These are phyloP conservation scores for Lepeophtheirus salmonis DNA, from an alignment of 1,140 invertebrate genomes.

Conservation along the genomic window DNA sequence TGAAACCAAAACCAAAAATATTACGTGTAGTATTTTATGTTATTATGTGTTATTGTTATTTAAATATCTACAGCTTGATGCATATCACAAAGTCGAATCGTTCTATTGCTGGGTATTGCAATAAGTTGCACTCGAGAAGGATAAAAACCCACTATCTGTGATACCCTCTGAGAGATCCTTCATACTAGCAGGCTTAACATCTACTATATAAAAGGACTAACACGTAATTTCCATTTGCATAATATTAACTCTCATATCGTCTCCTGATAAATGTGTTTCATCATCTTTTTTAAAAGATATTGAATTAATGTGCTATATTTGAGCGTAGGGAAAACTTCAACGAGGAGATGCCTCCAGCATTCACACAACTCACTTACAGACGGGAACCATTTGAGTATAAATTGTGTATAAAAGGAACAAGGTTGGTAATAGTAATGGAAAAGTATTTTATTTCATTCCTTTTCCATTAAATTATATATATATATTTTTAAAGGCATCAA, in stretches of 20 bases:
- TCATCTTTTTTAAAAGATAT: conserved; percentile 99
- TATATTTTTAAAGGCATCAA: too few species aligned
- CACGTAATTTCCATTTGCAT: conserved; percentile 99
- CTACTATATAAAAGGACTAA: conserved; percentile 67
- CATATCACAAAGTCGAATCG: conserved; percentile 97
- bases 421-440: too few species aligned
- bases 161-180: conserved; percentile 98
- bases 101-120: conserved; percentile 99
- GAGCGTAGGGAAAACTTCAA: conserved; percentile 96
- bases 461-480: too few species aligned
- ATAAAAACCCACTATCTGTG: conserved; percentile 97
- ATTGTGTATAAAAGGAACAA: too few species aligned
- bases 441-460: too few species aligned
- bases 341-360: conserved; percentile 96
- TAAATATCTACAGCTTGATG: conserved; percentile 79
- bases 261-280: conserved; percentile 96
- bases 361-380: conserved; percentile 84
- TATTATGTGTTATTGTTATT: too few species aligned
- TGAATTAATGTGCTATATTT: conserved; percentile 99
- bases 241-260: conserved; percentile 95
- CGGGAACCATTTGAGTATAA: too few species aligned
- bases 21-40: too few species aligned
- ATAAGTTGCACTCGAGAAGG: conserved; percentile 90
- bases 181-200: conserved; percentile 99
- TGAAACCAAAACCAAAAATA: too few species aligned